A percentile compares a stretch with the other conserved stretches of the same genome.
Conservation (phyloP, 1,140 invertebrate genomes). For the Cydia pomonella region DNA sequence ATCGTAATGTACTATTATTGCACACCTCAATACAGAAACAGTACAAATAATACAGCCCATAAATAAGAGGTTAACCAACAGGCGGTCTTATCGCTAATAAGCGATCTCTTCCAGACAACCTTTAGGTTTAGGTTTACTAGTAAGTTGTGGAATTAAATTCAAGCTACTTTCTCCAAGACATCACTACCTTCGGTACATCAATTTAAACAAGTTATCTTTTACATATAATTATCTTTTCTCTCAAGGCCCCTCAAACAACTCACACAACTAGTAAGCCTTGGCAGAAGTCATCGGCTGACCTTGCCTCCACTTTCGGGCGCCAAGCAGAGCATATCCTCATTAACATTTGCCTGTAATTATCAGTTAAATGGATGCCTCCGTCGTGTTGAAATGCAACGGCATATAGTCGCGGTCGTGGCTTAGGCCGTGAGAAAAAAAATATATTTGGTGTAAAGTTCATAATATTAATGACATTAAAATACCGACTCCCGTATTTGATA, state of each 20-base stretch:
- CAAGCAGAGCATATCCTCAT: conserved; percentile 10
- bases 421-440: conserved; percentile 2
- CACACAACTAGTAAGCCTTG: not conserved
- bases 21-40: too few relatives aligned
- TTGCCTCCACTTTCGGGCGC: conserved; percentile 1
- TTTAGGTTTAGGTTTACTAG: too few relatives aligned
- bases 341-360: conserved; percentile 10
- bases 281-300: not conserved
- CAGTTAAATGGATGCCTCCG: conserved; percentile 7
- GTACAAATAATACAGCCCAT: too few relatives aligned
- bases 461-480: too few relatives aligned
- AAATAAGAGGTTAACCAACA: too few relatives aligned
- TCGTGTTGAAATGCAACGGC: conserved; percentile 4
- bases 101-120: too few relatives aligned
- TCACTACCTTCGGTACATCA: not conserved
- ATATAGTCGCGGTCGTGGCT: not conserved
- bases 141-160: too few relatives aligned
- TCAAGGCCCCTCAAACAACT: not conserved
- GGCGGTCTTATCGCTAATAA: too few relatives aligned
- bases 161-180: too few relatives aligned
- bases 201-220: not conserved
- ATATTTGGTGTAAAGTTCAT: not conserved
- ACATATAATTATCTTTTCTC: not conserved
- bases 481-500: too few relatives aligned
- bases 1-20: too few relatives aligned